Evolutionary conservation across 2,113 vertebrate species (phyloP), one percentile per base, ranked within the genome.

Genomic region (Antigone vipio): DNA sequence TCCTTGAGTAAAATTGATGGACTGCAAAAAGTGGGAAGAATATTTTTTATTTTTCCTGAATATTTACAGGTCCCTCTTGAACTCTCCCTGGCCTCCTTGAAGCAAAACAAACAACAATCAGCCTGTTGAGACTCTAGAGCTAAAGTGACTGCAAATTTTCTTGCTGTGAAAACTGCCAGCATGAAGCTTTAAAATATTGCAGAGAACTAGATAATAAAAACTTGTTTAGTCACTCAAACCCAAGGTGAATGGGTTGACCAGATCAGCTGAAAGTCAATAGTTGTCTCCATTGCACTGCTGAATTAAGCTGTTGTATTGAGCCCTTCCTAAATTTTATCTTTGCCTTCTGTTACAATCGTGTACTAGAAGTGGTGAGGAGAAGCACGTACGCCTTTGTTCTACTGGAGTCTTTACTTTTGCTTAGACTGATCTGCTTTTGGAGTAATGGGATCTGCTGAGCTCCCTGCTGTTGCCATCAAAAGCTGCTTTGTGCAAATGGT

Each of bases 271-370:
- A 89, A 79, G 55, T 40, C 1, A 3, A 17, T 64, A 66, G 34
- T 9, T 83, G 35, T 75, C 24, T 56, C 50, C 45, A 38, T 16
- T 42, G 67, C 20, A 14, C 7, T 72, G 21, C 45, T 72, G 49
- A 72, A 29, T 62, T 60, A 72, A 63, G 29, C 23, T 49, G 19
- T 12, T 47, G 7, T 49, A 34, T 40, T 47, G 23, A 4, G 40
- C 21, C 24, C 14, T 79, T 88, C 18, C 34, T 60, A 34, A 73
- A 27, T 44, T 19, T 38, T 79, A 23, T 29, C 23, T 85, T 69
- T 69, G 55, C 15, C 44, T 79, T 16, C 20, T n/a, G 11, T 56
- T 74, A 50, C 29, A 73, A 2, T 26, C 0, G 0, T 38, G 6
- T 30, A 12, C 80, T 87, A 69, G 44, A 84, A 58, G 21, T 22